Evolutionary conservation across 2,113 vertebrate genomes (phyloP), one percentile per base, ranked within the genome.

Genomic region (Butorides virescens): DNA sequence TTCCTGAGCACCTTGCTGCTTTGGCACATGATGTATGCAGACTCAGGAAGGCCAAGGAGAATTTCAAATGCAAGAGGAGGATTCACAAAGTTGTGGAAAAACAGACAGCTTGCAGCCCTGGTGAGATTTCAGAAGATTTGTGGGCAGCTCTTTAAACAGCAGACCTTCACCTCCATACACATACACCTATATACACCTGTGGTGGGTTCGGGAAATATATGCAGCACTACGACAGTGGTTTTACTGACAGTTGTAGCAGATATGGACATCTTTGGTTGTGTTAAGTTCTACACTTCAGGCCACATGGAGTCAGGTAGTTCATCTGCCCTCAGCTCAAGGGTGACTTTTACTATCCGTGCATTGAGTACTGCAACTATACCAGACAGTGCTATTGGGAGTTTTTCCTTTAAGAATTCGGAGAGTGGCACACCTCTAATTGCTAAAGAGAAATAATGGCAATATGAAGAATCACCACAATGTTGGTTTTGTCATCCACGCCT

Each of bases 401-500:
- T 82, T 66, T 37, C 17, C 36, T 68, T 63, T 42, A 49, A 39
- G 52, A 72, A 15, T 37, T 42, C 19, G 11, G 37, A 30, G 15
- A 18, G 8, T 20, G 17, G 12, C 34, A 49, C 34, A 56, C 10
- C 27, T 88, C 58, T 62, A 81, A 58, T n/a, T 86, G 59, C n/a
- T 36, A 23, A 59, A 59, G 72, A 67, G 82, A 87, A 92, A 71
- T 20, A 77, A 81, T 8, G 37, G 20, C 42, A 78, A 13, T 25
- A 13, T 32, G 66, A 86, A 74, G 80, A 53, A 76, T 30, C 21
- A 67, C 55, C 87, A 34, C 37, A 47, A 49, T 42, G 16, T 17
- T 93, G 90, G 71, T 71, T 96, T 92, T 83, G 42, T 76, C 72
- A 95, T 37, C 50, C 89, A 46, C 70, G 90, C 52, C 39, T 49